These are phyloP conservation scores for Lichenostomus cassidix DNA, from an alignment of 2,113 vertebrate genomes.

Conservation along the genomic window DNA sequence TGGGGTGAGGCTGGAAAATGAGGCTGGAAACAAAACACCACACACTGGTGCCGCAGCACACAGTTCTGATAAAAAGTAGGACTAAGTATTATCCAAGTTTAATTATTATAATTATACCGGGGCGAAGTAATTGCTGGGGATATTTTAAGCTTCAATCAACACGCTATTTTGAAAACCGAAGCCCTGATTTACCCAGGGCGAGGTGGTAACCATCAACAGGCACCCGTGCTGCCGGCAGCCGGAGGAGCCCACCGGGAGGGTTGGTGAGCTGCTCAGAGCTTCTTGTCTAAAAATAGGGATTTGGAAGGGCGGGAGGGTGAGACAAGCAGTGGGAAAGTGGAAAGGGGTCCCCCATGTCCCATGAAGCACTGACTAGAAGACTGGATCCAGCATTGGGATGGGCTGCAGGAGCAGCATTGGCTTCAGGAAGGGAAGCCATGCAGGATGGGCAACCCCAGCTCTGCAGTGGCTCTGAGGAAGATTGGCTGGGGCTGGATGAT, in stretches of 20 bases:
- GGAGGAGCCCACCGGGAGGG: neutral
- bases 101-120: constrained; percentile 57
- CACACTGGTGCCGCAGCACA: neutral
- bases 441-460: neutral
- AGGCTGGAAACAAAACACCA: constrained; percentile 3
- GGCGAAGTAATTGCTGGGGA: constrained; percentile 45
- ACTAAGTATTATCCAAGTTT: constrained; percentile 42
- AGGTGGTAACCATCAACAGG: neutral
- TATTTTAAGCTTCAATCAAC: constrained; percentile 59
- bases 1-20: neutral
- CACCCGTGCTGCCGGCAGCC: neutral
- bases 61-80: constrained; percentile 46
- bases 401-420: neutral
- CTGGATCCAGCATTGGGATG: neutral
- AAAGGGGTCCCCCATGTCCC: neutral
- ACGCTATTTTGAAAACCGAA: constrained; percentile 27
- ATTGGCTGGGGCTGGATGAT: constrained; percentile 21
- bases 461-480: neutral
- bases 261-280: neutral
- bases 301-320: neutral
- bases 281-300: neutral
- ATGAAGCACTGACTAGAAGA: neutral
- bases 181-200: constrained; percentile 1
- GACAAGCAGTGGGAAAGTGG: neutral
- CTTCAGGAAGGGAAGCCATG: neutral